Evolutionary conservation across 2,797 vertebrate genomes (phyloP), one percentile per base, ranked within the genome.

Genomic region (Pelochelys cantorii): DNA sequence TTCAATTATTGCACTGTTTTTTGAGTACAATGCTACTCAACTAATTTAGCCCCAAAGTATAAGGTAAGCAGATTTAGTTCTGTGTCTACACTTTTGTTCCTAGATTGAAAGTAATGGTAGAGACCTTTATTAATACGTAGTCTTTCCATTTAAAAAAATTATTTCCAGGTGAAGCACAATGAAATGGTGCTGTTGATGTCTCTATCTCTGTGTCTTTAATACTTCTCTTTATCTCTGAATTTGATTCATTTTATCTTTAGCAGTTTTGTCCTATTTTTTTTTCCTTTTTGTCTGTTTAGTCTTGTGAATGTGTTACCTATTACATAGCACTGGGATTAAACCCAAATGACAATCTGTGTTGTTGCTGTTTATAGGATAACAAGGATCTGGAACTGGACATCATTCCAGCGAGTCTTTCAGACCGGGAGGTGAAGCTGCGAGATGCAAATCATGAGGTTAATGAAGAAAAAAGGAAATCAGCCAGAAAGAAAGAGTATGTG

Each of bases 391-490:
- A 99, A 97, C 94, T 99, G 93, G 99, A 99, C 96, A 99, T 99
- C 91, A 99, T 99, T 95, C 99, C 99, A 60, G 99, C 99, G 85
- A 99, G 99, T 96, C 98, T 99, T 95, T 99, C 99, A 0, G 99
- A 99, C 83, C 98, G 98, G 0, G 99, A 99, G 90, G 99, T 99
- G 77, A 99, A 99, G 95, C 98, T 99, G 27, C 98, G 99, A 10
- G 99, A 99, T 83, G 99, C 99, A 90, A 99, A 98, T 98, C 99
- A 99, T 0, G 99, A 99, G 96, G 97, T 99, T 97, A 99, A 99
- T 13, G 99, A 99, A 96, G 99, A 99, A 94, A 99, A 99, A 97
- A 98, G 99, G 96, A 99, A 99, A 95, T 99, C 99, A 0, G 99
- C 99, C 86, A 97, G 99, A 95, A 99, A 99, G 97, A 99, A 99